Conservation (phyloP, 1,140 invertebrate genomes). For the Tetramorium parvispinum region DNA sequence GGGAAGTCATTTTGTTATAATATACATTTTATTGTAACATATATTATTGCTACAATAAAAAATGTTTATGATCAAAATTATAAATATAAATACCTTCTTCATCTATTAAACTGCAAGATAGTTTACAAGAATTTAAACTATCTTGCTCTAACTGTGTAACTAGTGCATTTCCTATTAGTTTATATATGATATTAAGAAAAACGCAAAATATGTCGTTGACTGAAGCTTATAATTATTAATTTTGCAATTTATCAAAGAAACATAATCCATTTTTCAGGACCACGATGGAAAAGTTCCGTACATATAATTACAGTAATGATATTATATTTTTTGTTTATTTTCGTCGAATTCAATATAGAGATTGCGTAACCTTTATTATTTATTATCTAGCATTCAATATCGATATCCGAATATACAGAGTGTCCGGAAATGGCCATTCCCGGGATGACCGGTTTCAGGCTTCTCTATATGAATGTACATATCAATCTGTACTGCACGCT, state of each 20-base stretch:
- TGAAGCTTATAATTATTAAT: not conserved
- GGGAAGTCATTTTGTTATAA: no score
- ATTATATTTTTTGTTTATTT: not conserved
- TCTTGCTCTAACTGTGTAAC: no score
- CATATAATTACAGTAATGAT: not conserved
- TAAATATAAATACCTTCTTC: no score
- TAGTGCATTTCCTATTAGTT: not conserved
- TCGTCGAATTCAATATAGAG: not conserved
- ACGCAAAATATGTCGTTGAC: not conserved
- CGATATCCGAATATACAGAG: not conserved
- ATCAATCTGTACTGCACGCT: no score
- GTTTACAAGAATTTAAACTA: no score
- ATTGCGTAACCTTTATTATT: constrained; percentile 4
- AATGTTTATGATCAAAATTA: no score
- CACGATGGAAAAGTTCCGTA: not conserved
- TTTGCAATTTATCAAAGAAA: not conserved
- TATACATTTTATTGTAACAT: no score
- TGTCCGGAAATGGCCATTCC: no score
- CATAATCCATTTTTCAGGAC: not conserved
- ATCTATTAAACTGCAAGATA: no score
- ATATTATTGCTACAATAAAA: no score
- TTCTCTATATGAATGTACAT: no score
- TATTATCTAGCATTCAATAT: not conserved
- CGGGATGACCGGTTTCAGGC: no score
- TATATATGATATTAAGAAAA: not conserved